These are phyloP conservation scores for Rapana venosa DNA, from an alignment of 2,888 invertebrate species.

Conservation along the genomic window DNA sequence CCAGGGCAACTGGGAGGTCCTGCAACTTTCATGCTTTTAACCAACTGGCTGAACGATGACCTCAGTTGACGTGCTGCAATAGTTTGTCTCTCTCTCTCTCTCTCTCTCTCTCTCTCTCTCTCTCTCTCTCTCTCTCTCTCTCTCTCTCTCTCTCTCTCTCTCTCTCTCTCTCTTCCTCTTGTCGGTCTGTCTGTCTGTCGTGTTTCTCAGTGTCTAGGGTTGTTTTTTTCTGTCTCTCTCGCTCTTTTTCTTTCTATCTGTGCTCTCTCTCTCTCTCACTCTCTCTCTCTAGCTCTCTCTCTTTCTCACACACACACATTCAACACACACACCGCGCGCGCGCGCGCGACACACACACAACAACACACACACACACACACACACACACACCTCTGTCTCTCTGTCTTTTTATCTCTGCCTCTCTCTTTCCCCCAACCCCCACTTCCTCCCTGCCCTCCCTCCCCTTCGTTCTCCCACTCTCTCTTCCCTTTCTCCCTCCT, in stretches of 20 bases:
- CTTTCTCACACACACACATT: no score
- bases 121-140: conserved; percentile 10
- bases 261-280: neutral
- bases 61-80: no score
- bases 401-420: neutral
- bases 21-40: no score
- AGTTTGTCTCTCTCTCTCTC: neutral
- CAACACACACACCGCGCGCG: no score
- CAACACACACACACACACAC: neutral
- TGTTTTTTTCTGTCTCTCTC: neutral
- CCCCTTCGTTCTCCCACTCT: neutral
- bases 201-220: no score
- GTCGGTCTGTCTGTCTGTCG: neutral
- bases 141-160: conserved; percentile 32
- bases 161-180: neutral
- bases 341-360: neutral
- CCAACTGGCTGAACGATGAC: no score
- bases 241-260: neutral
- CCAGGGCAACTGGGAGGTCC: no score
- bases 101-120: conserved; percentile 7
- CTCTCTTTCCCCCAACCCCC: neutral
- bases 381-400: neutral
- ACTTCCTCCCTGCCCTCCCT: neutral
- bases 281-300: neutral
- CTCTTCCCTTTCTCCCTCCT: neutral